Conservation (phyloP, 2,113 vertebrate genomes). For the Channa maculata region DNA sequence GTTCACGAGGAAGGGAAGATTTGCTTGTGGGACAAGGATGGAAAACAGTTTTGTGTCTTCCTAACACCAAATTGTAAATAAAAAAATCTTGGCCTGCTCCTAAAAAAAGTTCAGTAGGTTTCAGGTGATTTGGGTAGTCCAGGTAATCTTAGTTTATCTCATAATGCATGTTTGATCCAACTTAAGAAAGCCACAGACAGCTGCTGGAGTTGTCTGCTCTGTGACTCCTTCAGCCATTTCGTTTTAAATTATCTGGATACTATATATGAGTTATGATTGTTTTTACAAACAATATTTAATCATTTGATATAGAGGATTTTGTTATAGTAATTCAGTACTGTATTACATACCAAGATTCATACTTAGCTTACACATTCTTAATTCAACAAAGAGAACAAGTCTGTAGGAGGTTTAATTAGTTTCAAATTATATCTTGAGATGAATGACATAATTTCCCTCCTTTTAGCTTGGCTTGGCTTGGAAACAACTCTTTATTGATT, state of each 20-base stretch:
- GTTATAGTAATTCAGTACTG: not conserved
- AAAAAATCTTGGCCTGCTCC: too few relatives aligned
- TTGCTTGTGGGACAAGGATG: conserved; percentile 2
- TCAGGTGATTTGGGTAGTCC: too few relatives aligned
- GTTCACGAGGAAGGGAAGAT: conserved; percentile 6
- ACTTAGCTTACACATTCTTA: not conserved
- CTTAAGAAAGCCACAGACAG: conserved; percentile 9
- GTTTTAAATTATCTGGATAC: not conserved
- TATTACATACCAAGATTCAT: not conserved
- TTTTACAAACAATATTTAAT: not conserved
- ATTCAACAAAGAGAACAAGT: not conserved
- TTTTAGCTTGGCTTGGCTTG: not conserved
- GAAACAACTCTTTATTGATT: not conserved
- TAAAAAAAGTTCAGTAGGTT: too few relatives aligned
- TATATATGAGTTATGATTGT: not conserved
- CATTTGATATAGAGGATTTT: not conserved
- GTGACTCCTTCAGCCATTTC: too few relatives aligned
- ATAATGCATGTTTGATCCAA: not conserved
- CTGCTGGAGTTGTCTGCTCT: not conserved
- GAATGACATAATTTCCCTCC: too few relatives aligned
- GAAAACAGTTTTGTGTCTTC: conserved; percentile 13
- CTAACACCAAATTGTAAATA: not conserved
- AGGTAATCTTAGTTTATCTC: too few relatives aligned
- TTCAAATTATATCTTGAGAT: too few relatives aligned
- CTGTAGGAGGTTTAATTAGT: too few relatives aligned